Evolutionary conservation across 2,113 vertebrate genomes (phyloP).

Genomic region (Tragelaphus buxtoni): DNA sequence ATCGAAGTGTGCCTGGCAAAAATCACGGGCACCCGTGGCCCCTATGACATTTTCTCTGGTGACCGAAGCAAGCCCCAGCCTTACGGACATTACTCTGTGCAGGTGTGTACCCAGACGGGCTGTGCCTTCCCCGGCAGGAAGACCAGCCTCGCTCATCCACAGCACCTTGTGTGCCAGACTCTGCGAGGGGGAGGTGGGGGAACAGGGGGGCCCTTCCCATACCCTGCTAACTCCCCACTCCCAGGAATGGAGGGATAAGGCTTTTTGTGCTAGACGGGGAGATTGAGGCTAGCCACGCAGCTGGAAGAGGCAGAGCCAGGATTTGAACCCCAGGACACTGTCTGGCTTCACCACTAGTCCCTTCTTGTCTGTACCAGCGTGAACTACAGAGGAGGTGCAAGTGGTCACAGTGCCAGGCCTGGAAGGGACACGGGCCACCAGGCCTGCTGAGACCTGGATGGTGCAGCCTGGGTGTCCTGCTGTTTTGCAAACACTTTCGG

Average conservation of each 20-base stretch:
- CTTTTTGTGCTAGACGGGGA: neutral
- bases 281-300: neutral
- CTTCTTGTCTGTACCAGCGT: neutral
- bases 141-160: rapidly evolving
- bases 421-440: neutral
- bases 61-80: slow-evolving; percentile 57
- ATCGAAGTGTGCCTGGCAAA: slow-evolving; percentile 54
- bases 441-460: neutral
- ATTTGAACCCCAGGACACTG: neutral
- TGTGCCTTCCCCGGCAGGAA: rapidly evolving
- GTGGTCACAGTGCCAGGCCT: neutral
- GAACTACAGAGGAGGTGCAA: no score
- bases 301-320: neutral
- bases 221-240: neutral
- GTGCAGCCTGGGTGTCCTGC: neutral
- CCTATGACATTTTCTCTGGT: slow-evolving; percentile 69
- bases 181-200: neutral
- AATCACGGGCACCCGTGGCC: slow-evolving; percentile 34
- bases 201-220: neutral
- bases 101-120: slow-evolving; percentile 57
- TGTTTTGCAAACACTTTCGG: neutral
- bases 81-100: slow-evolving; percentile 63
- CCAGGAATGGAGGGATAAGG: rapidly evolving
- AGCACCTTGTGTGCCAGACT: no score
- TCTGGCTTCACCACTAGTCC: neutral